These are phyloP conservation scores for Rynchops niger DNA, from an alignment of 2,113 vertebrate genomes.

Conservation along the genomic window DNA sequence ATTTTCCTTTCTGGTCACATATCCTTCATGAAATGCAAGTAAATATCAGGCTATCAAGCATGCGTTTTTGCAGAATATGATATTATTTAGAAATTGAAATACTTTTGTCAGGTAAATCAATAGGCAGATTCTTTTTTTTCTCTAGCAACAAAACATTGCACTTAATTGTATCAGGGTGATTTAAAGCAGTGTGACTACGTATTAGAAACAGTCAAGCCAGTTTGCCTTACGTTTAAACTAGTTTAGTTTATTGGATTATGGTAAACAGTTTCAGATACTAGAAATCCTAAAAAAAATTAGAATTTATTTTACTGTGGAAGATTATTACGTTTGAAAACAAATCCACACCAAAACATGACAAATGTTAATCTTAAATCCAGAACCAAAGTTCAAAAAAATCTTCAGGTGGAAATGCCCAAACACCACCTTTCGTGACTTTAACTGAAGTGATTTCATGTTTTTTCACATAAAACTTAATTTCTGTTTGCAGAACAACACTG, in stretches of 20 bases:
- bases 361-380: neutral
- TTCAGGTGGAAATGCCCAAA: neutral
- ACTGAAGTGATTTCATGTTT: neutral
- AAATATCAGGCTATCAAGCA: neutral
- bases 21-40: neutral
- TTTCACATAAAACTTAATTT: neutral
- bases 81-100: neutral
- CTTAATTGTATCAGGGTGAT: neutral
- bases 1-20: neutral
- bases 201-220: neutral
- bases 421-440: neutral
- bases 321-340: neutral
- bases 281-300: neutral
- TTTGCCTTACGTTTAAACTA: neutral
- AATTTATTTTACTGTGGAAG: neutral
- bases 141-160: neutral
- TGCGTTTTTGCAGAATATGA: neutral
- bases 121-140: neutral
- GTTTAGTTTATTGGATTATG: neutral
- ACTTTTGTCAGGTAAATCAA: neutral
- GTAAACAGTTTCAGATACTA: neutral
- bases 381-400: neutral
- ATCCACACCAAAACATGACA: neutral
- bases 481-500: neutral
- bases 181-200: neutral